Percentiles rank a stretch among this genome's conserved stretches.
Conservation (phyloP, 1,140 invertebrate genomes). For the Pseudomyrmex cubaensis region DNA sequence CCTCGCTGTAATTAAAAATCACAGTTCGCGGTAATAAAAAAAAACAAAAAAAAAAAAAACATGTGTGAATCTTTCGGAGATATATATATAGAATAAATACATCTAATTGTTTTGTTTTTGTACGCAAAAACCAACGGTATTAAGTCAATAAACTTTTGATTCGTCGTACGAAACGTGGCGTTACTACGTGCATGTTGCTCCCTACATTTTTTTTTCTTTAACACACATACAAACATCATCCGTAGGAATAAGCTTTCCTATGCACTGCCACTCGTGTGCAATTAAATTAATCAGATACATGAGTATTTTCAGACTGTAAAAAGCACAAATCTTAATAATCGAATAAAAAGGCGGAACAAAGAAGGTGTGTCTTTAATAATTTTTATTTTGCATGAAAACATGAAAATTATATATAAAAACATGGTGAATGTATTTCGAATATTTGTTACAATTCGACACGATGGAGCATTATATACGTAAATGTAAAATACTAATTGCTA, state of each 20-base stretch:
- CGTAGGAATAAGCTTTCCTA: slow-evolving; percentile 62
- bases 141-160: slow-evolving; percentile 25
- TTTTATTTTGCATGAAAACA: not conserved
- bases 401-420: not conserved
- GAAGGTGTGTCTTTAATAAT: slow-evolving; percentile 6
- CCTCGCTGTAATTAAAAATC: slow-evolving; percentile 6
- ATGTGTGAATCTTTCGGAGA: no score
- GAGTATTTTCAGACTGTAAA: slow-evolving; percentile 75
- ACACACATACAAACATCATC: slow-evolving; percentile 70
- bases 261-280: slow-evolving; percentile 66
- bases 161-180: slow-evolving; percentile 67
- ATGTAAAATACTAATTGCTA: not conserved
- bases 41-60: no score
- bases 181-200: slow-evolving; percentile 60
- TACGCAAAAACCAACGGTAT: not conserved
- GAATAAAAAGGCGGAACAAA: slow-evolving; percentile 11
- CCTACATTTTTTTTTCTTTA: slow-evolving; percentile 61
- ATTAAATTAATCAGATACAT: slow-evolving; percentile 74
- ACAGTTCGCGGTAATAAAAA: not conserved
- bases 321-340: slow-evolving; percentile 39
- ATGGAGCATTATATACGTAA: slow-evolving; percentile 3
- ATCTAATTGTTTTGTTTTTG: not conserved
- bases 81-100: no score
- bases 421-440: not conserved
- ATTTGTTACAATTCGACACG: slow-evolving; percentile 7